Conservation (phyloP, 23 tunicate genomes). For the Trididemnum miniatum region DNA sequence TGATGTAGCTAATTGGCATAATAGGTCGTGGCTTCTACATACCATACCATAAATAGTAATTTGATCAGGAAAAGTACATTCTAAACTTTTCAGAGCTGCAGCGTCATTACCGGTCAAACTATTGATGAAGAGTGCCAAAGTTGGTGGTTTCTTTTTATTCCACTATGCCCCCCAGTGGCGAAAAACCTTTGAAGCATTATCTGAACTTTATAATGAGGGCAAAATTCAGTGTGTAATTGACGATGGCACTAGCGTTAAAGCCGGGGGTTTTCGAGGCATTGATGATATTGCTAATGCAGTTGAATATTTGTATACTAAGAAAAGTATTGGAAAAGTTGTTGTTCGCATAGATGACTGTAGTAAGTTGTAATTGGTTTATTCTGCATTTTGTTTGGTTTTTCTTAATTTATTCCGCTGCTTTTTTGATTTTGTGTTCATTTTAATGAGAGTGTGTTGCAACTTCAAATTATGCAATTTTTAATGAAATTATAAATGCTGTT, state of each 20-base stretch:
- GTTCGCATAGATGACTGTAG: too few species aligned
- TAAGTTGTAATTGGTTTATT: too few species aligned
- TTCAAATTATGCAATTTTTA: too few species aligned
- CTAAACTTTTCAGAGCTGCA: slow-evolving; percentile 62
- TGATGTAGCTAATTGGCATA: too few species aligned
- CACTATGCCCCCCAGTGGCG: slow-evolving; percentile 75
- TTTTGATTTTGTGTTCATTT: too few species aligned
- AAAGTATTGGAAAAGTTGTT: slow-evolving; percentile 90
- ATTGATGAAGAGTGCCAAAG: slow-evolving; percentile 92
- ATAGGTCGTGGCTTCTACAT: too few species aligned
- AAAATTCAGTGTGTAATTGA: slow-evolving; percentile 49
- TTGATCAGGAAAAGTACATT: too few species aligned
- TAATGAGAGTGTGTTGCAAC: too few species aligned
- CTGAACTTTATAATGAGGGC: slow-evolving; percentile 29
- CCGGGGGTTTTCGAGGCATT: slow-evolving; percentile 84
- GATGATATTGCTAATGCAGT: slow-evolving; percentile 86
- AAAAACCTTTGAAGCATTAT: slow-evolving; percentile 47
- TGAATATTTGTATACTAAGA: slow-evolving; percentile 89
- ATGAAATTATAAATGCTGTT: too few species aligned
- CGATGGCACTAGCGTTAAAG: slow-evolving; percentile 27
- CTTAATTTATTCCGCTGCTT: too few species aligned
- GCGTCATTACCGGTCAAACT: slow-evolving; percentile 93
- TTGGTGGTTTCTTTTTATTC: slow-evolving; percentile 87
- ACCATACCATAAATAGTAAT: too few species aligned
- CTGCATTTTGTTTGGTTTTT: too few species aligned